Conservation (phyloP, 2,888 invertebrate species). For the Melieria crassipennis region DNA sequence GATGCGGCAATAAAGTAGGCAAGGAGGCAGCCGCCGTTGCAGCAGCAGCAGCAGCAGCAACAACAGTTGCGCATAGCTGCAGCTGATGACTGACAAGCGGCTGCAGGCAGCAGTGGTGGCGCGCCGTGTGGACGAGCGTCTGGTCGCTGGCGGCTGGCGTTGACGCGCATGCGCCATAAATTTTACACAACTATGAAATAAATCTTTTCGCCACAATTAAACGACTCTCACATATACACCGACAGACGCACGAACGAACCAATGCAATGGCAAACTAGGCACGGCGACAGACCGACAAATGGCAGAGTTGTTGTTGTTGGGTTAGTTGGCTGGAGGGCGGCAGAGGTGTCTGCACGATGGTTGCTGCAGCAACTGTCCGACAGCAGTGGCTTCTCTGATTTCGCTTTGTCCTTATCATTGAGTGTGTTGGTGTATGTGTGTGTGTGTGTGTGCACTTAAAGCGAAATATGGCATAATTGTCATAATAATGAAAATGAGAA, state of each 20-base stretch:
- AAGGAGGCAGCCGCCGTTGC: constrained; percentile 8
- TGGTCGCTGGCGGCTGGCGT: not conserved
- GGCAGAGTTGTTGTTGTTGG: too few species aligned
- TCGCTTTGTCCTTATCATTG: too few species aligned
- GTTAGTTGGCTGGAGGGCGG: not conserved
- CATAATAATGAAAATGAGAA: constrained; percentile 6
- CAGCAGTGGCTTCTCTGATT: not conserved
- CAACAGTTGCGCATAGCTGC: not conserved
- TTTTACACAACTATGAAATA: constrained; percentile 58
- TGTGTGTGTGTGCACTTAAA: constrained; percentile 15
- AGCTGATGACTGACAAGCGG: not conserved
- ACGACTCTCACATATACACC: constrained; percentile 39
- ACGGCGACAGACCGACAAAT: too few species aligned
- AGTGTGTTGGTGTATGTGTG: not conserved
- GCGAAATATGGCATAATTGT: constrained; percentile 12
- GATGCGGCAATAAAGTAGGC: too few species aligned
- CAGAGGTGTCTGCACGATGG: not conserved
- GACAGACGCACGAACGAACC: constrained; percentile 1
- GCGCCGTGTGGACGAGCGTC: not conserved
- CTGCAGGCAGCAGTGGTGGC: not conserved
- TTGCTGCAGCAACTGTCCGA: not conserved
- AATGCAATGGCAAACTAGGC: too few species aligned
- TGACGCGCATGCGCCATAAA: constrained; percentile 50
- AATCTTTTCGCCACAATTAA: constrained; percentile 58
- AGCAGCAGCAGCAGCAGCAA: not conserved